Base-by-base conservation (phyloP, 2,888 invertebrate species). In the Cephus rjabovi region DNA sequence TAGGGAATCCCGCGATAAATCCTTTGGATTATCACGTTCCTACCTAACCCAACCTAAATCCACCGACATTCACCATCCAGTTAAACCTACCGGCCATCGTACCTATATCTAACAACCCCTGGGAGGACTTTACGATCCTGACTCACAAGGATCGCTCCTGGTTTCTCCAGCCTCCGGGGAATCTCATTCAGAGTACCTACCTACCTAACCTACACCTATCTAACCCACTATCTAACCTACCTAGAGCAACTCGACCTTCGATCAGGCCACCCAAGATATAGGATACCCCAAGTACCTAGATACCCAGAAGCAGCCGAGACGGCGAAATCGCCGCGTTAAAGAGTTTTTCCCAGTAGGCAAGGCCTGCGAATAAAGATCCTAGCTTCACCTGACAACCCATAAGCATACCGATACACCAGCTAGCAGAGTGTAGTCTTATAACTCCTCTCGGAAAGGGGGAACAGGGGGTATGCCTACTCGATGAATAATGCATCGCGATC, bases 401-500 rank as follows among this genome's bases (percentile, higher is more conserved):
- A 56, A 23, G 2, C 56, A 56, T 56, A 23, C 56, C 56, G 23
- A 56, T 23, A 56, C 23, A 1, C 23, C 23, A 56, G 56, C 56
- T 23, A 56, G 9, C 23, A 23, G 23, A 56, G 9, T 1, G 9
- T 23, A 56, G 15, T 56, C 56, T 56, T 56, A 9, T 56, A 40
- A 1, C 23, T 56, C 23, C 56, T 23, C 56, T 56, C 1, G 9
- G 23, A 6, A 0, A 56, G 23, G 2, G 56, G 4, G 56, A 3
- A 3, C 37, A 15, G 12, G 37, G 37, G 12, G 4, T 23, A 56
- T 56, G 71, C 4, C 31, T 11, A 30, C 6, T 76, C 77, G 81
- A 88, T 88, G 89, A 89, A 90, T 89, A 87, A 90, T 87, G 85
- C 86, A 89, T 85, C 83, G 83, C 83, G 84, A 87, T 86, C 84